Evolutionary conservation across 2,888 invertebrate species (phyloP).

Genomic region (Limnephilus marmoratus): DNA sequence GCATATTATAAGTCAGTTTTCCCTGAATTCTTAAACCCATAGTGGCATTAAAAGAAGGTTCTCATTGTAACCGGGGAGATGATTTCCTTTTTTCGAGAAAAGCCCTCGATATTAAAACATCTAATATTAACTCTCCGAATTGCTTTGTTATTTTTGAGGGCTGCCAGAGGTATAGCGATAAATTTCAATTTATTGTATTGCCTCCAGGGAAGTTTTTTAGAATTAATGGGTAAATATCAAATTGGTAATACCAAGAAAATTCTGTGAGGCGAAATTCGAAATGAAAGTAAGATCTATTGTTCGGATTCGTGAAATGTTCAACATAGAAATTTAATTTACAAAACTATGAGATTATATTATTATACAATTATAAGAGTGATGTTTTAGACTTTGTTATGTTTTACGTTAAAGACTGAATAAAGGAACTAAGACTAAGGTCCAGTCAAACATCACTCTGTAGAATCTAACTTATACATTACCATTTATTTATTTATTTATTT

Average conservation of each 20-base stretch:
- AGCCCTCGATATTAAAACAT: slow-evolving; percentile 43
- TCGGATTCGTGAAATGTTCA: neutral
- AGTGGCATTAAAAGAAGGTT: slow-evolving; percentile 8
- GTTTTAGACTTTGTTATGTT: neutral
- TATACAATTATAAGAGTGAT: neutral
- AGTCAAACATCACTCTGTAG: too few species aligned
- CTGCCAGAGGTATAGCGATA: slow-evolving; percentile 9
- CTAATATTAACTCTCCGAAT: slow-evolving; percentile 42
- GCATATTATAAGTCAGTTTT: slow-evolving; percentile 16
- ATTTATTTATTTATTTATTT: too few species aligned
- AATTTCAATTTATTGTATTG: slow-evolving; percentile 2
- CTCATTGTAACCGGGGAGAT: neutral
- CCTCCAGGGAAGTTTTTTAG: neutral
- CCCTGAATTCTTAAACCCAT: slow-evolving; percentile 15
- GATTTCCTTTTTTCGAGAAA: slow-evolving; percentile 48
- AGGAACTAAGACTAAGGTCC: neutral
- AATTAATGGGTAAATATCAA: slow-evolving; percentile 10
- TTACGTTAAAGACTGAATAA: neutral
- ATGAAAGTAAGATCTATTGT: neutral
- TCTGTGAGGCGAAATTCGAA: neutral
- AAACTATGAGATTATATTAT: neutral
- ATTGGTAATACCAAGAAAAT: neutral
- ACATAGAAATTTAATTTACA: neutral
- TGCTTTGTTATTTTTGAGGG: slow-evolving; percentile 28
- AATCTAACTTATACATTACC: too few species aligned